Conservation (phyloP, 2,113 vertebrate genomes). For the Camelus bactrianus region DNA sequence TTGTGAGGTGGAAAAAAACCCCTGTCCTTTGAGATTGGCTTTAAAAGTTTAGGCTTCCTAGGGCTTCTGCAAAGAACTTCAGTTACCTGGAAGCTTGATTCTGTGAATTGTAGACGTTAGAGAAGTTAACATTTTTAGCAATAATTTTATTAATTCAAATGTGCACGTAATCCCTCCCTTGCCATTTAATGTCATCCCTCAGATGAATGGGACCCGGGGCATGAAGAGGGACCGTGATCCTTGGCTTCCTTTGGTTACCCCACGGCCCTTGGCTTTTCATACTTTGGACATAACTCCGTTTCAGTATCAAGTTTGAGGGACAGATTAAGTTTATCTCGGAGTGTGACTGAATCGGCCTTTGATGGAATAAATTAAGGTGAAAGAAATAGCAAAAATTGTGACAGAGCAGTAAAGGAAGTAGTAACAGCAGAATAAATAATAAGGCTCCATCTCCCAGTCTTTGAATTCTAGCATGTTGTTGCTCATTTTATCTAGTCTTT, state of each 20-base stretch:
- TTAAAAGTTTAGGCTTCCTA: neutral
- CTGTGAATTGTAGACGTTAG: neutral
- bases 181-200: neutral
- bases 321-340: neutral
- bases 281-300: neutral
- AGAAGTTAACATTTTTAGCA: neutral
- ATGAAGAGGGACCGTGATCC: neutral
- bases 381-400: neutral
- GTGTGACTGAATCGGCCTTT: neutral
- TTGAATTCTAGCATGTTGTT: neutral
- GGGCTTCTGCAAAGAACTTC: neutral
- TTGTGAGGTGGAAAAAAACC: neutral
- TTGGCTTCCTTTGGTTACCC: neutral
- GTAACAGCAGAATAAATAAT: neutral
- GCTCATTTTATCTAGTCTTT: slow-evolving; percentile 8
- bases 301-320: neutral
- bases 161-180: neutral
- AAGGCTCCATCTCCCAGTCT: neutral
- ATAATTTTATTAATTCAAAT: neutral
- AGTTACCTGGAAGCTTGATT: neutral
- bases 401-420: neutral
- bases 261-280: neutral
- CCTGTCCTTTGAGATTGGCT: neutral
- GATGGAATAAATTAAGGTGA: neutral
- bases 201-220: neutral